Percentiles rank a stretch among this genome's conserved stretches.
phyloP scores from a whole-genome alignment of 2,797 vertebrate genomes.

The Betta splendens region DNA sequence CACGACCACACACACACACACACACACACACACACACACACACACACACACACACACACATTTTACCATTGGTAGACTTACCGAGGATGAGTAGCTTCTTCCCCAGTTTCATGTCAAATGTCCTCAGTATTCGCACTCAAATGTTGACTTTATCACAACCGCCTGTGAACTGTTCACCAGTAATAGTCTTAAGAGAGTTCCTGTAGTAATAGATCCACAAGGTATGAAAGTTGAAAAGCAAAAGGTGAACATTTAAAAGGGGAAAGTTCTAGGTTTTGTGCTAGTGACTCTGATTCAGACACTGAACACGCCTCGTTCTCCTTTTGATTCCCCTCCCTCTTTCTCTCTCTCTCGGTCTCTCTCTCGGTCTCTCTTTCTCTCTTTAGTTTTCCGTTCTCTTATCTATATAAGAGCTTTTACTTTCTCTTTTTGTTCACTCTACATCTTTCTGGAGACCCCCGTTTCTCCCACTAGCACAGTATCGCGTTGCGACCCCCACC shows the following conservation, averaged over 20 bases:
- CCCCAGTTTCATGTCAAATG: constrained; percentile 49
- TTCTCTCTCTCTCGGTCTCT: not conserved
- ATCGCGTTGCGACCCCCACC: constrained; percentile 45
- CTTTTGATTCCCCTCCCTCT: constrained; percentile 1
- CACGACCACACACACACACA: not conserved
- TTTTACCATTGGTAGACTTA: constrained; percentile 54
- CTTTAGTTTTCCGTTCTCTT: constrained; percentile 3
- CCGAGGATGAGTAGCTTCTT: constrained; percentile 59
- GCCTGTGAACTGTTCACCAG: not conserved
- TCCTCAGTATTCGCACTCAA: constrained; percentile 5
- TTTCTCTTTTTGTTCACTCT: constrained; percentile 39
- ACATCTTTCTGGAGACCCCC: constrained; percentile 39
- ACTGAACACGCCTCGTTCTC: constrained; percentile 21
- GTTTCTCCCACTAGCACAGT: constrained; percentile 39
- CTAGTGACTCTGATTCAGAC: constrained; percentile 26
- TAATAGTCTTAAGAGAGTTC: constrained; percentile 13
- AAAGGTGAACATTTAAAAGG: not conserved
- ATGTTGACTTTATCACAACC: not conserved
- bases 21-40: not conserved
- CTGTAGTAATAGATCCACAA: constrained; percentile 18
- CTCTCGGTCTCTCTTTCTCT: not conserved
- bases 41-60: not conserved
- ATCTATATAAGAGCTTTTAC: constrained; percentile 23
- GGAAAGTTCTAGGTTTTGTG: constrained; percentile 29
- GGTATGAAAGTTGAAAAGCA: not conserved